Conservation (phyloP, 2,113 vertebrate species). For the Gallinago jamesoni region DNA sequence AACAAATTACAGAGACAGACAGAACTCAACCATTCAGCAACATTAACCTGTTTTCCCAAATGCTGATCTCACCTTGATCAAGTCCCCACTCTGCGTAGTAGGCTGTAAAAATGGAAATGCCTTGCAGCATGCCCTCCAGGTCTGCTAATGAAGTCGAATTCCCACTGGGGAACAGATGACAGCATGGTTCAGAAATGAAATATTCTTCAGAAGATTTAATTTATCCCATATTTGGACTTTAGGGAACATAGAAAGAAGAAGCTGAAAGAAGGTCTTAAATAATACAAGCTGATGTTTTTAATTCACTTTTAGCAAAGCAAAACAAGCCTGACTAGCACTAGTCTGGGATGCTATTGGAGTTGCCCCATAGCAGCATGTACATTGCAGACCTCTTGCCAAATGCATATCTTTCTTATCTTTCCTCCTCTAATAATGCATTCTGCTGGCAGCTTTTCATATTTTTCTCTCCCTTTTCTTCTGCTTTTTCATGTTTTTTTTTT, state of each 20-base stretch:
- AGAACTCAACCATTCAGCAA: not conserved
- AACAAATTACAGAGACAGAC: not conserved
- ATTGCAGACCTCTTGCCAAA: not conserved
- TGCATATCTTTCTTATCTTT: not conserved
- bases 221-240: not conserved
- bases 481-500: not conserved
- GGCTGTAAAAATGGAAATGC: not conserved
- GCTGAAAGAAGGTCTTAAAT: not conserved
- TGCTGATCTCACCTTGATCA: not conserved
- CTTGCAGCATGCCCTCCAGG: not conserved
- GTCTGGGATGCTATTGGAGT: not conserved
- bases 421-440: not conserved
- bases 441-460: not conserved
- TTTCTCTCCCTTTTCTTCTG: not conserved
- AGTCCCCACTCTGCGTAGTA: not conserved
- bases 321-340: not conserved
- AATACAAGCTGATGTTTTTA: not conserved
- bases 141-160: conserved; percentile 4
- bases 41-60: not conserved
- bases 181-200: not conserved
- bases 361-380: not conserved
- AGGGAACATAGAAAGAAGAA: not conserved
- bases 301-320: not conserved
- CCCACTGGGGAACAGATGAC: not conserved
- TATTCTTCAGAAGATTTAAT: conserved; percentile 6